phyloP scores from a whole-genome alignment of 2,797 vertebrate genomes.

The Staurois parvus region DNA sequence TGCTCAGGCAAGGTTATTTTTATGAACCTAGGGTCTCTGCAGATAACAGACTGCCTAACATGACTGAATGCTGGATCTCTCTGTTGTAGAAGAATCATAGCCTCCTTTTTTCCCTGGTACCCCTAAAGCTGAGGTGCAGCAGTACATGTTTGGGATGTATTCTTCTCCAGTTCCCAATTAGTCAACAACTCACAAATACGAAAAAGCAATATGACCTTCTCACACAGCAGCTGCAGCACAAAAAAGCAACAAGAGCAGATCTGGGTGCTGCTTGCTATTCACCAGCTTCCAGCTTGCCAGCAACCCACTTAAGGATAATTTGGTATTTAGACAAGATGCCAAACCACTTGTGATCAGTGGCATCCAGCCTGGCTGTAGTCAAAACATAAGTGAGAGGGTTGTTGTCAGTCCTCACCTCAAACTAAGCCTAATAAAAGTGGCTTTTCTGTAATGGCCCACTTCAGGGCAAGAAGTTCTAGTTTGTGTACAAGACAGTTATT shows the following conservation, averaged over 20 bases:
- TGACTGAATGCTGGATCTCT: not conserved
- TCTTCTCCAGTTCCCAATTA: not conserved
- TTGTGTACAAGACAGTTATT: not conserved
- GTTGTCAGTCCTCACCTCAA: not conserved
- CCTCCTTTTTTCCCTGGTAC: not conserved
- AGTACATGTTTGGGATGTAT: not conserved
- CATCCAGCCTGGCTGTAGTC: not conserved
- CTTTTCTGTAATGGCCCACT: not conserved
- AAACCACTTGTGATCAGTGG: not conserved
- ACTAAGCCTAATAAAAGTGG: not conserved
- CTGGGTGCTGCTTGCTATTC: no score
- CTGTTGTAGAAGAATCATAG: not conserved
- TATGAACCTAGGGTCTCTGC: not conserved
- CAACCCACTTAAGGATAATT: slow-evolving; percentile 17
- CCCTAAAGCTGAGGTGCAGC: not conserved
- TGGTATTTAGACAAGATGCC: slow-evolving; percentile 3
- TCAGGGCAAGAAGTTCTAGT: not conserved
- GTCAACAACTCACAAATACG: not conserved
- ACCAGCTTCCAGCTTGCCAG: not conserved
- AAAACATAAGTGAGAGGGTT: slow-evolving; percentile 12
- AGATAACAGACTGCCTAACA: not conserved
- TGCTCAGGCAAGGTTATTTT: not conserved
- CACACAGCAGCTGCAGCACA: not conserved
- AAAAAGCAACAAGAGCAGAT: no score
- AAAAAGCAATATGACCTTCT: not conserved